Evolutionary conservation across 1,140 invertebrate species (phyloP), one percentile per base, ranked within the genome.

Genomic region (Colletes latitarsis): DNA sequence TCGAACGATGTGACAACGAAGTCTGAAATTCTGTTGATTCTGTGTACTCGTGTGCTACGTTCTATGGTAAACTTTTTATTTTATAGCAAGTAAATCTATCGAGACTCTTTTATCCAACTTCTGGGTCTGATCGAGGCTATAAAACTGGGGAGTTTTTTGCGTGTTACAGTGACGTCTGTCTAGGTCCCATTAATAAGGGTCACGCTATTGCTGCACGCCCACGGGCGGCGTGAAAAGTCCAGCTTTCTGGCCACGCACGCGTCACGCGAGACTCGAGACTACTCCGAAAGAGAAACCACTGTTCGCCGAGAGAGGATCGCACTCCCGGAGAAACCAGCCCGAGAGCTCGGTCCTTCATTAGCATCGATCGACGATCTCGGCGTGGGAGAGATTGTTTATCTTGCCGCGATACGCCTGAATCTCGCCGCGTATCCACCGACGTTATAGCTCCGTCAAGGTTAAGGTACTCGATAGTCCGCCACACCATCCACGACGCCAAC

Each of bases 351-450:
- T 68, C 67, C 88, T 89, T 90, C 86, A 88, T 90, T 89, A 89
- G 88, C 88, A 89, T 89, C 84, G 88, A 90, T 89, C 82, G 62
- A 43, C 58, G 55, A 81, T 87, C 81, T 43, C 9, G 70, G 84
- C 86, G 86, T 89, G 85, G 83, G 81, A 88, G 83, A 88, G 85
- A 88, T 85, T 88, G 85, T 89, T 90, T 88, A 89, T 89, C 82
- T 86, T 82, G 66, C 1, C 60, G 63, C 53, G 73, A 77, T 85
- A 85, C 79, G 75, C 71, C 60, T 72, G 80, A 82, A 85, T 78
- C 74, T 53, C 55, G 67, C 43, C 78, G 67, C 63, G 78, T 55
- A 43, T 76, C 68, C 64, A 64, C 53, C 73, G 58, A 39, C 39
- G 69, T 83, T 78, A 78, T 81, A 70, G 75, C 66, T 81, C 75